These are phyloP conservation scores for Archips xylosteana DNA, from an alignment of 2,888 invertebrate species.

Conservation along the genomic window DNA sequence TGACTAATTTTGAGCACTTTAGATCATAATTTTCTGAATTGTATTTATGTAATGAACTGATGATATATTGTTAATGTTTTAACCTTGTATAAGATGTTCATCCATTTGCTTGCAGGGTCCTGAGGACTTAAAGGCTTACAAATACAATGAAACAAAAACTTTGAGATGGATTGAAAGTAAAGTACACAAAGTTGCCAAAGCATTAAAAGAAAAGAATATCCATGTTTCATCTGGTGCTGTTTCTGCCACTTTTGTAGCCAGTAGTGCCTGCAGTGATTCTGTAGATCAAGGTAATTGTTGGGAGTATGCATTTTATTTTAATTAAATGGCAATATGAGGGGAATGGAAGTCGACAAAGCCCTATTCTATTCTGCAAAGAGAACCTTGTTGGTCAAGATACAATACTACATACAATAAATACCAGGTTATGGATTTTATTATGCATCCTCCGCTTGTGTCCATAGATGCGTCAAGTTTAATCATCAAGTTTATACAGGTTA, in stretches of 20 bases:
- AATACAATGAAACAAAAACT: conserved; percentile 92
- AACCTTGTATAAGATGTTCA: not conserved
- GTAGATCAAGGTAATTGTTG: conserved; percentile 82
- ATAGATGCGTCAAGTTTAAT: too few species aligned
- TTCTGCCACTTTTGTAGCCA: conserved; percentile 91
- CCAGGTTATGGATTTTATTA: too few species aligned
- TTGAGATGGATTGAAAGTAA: conserved; percentile 91
- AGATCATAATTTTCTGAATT: too few species aligned
- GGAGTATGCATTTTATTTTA: too few species aligned
- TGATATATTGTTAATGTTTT: not conserved
- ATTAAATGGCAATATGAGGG: not conserved
- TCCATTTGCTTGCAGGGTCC: conserved; percentile 80
- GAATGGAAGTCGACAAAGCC: too few species aligned
- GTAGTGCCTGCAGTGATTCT: conserved; percentile 83
- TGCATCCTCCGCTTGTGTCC: too few species aligned
- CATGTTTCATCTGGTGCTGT: conserved; percentile 91
- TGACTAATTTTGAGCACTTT: too few species aligned
- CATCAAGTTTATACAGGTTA: too few species aligned
- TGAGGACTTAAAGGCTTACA: conserved; percentile 90
- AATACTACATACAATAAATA: too few species aligned
- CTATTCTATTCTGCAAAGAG: too few species aligned
- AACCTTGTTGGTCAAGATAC: too few species aligned
- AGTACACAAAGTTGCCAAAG: conserved; percentile 87
- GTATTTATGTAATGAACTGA: too few species aligned
- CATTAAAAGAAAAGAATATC: conserved; percentile 88